Percentiles rank a stretch among this genome's conserved stretches.
These are phyloP conservation scores for Pantherophis guttatus DNA, from an alignment of 2,113 vertebrate species.

Conservation along the genomic window DNA sequence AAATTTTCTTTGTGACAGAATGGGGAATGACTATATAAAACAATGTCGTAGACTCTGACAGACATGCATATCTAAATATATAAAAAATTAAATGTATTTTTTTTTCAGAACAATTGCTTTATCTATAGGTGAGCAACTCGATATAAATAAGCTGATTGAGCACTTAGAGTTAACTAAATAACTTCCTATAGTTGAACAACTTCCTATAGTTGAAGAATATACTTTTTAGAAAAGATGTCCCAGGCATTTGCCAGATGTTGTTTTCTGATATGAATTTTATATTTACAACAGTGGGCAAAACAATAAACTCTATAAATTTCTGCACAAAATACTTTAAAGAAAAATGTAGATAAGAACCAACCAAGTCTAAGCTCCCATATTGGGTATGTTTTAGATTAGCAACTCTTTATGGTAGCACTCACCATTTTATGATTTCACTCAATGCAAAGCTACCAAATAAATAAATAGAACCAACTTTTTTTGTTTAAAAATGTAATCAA, in stretches of 20 bases:
- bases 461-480: neutral
- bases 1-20: neutral
- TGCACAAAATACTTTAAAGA: neutral
- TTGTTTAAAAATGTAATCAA: neutral
- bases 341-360: neutral
- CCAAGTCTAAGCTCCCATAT: neutral
- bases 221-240: neutral
- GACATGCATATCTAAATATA: neutral
- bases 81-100: neutral
- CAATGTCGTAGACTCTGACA: neutral
- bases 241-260: neutral
- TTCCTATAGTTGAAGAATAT: too few species aligned
- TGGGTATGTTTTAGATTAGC: neutral
- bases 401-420: neutral
- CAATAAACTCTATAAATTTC: neutral
- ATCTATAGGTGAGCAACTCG: too few species aligned
- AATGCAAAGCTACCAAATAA: neutral
- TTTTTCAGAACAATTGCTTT: neutral
- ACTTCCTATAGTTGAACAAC: neutral
- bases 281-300: neutral
- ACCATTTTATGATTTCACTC: neutral
- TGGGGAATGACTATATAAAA: neutral
- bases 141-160: neutral
- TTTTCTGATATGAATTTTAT: neutral
- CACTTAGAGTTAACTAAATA: neutral